Base-by-base conservation (phyloP, 2,797 vertebrate species). In the Chiroxiphia lanceolata region DNA sequence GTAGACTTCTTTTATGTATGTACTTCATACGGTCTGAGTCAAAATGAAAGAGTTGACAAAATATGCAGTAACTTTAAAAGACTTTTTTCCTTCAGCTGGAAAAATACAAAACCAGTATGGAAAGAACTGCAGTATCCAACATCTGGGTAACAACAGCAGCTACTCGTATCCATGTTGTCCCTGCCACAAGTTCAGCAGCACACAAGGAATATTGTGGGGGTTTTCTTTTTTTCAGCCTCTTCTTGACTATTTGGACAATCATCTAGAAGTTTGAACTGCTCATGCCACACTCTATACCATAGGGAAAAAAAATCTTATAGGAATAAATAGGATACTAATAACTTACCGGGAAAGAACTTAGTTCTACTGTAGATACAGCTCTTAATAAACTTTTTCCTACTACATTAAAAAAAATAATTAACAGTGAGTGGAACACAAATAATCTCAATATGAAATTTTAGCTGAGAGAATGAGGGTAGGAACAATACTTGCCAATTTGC, bases 331-430 rank as follows among this genome's bases (percentile, higher is more conserved):
- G 26, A 61, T 83, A 69, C 31, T 70, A 51, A 10, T 40, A 76
- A 84, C 94, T 96, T 95, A 96, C 86, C 94, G 93, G 88, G 45
- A 87, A 91, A 63, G 50, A 88, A 81, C 15, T n/a, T 42, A 4
- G 11, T 65, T 83, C 34, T 85, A 13, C 36, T 45, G 29, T 15
- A 72, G 51, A 19, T 29, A 47, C 6, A 84, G 59, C 38, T 86
- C 84, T 67, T 63, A 51, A 68, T 44, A 68, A 64, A 56, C 6
- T 50, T 75, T 70, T 83, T 75, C 40, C 40, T 68, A 29, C 7
- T n/a, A 9, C 31, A n/a, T 76, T 61, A 21, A 54, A 92, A 63
- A 75, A 88, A 87, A 47, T 13, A 78, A 56, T 29, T 38, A 18
- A 22, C 70, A 65, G 22, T 15, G 18, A 47, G 47, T 3, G 0